Base-by-base conservation (phyloP, 2,113 vertebrate species). In the Theristicus caerulescens region DNA sequence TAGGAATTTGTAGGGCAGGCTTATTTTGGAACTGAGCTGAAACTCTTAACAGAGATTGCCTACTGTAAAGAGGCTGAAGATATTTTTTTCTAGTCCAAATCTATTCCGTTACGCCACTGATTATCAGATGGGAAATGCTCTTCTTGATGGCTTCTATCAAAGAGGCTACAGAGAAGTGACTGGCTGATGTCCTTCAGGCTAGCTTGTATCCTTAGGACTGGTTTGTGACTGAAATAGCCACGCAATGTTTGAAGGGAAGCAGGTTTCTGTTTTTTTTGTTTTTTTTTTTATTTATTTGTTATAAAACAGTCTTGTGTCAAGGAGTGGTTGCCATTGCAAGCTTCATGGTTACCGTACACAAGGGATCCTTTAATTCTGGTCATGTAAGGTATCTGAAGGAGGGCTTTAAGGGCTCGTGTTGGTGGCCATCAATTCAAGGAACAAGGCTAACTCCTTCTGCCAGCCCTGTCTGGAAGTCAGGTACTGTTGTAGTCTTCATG, bases 311-410 rank as follows among this genome's bases (percentile, higher is more conserved):
- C 34, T 44, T 19, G 25, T 89, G 77, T 21, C 49, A 44, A 65
- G 66, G 54, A 40, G 40, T 4, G 6, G 25, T 36, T 61, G 57
- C 49, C 9, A 10, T 42, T 42, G 21, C 24, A 51, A 32, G 21
- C 27, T 51, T 86, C 8, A 1, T 16, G 5, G 51, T 54, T 49
- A 13, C n/a, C 0, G 0, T 55, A 22, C 1, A 1, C 10, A 13
- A n/a, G 46, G n/a, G 61, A 29, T 76, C 24, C 46, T 88, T 59
- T 66, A 54, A n/a, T 72, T 73, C 66, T 72, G n/a, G 29, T 71
- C 10, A 4, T 11, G 64, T 76, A 20, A 58, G 36, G 27, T 57
- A 27, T 14, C 42, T 70, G 44, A 58, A 77, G 64, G n/a, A 58
- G 27, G 13, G 17, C 32, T 61, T n/a, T 64, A 57, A 51, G 62